These are phyloP conservation scores for Drosophila azteca DNA, from an alignment of 1,140 invertebrate genomes.

Conservation along the genomic window DNA sequence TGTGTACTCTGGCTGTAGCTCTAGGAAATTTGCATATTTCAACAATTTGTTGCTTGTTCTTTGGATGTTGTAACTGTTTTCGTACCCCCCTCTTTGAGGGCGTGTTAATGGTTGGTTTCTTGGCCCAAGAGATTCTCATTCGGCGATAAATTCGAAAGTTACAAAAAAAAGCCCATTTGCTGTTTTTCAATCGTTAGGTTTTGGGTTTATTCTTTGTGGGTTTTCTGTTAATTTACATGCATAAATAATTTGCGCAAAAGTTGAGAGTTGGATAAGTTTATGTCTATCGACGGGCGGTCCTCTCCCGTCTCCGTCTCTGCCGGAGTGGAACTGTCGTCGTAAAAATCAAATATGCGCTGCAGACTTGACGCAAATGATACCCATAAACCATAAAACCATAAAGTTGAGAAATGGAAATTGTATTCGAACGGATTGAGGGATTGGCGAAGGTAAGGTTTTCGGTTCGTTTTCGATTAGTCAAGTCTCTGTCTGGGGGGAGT, in stretches of 20 bases:
- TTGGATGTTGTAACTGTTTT: slow-evolving; percentile 44
- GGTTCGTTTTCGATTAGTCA: slow-evolving; percentile 18
- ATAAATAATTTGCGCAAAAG: slow-evolving; percentile 62
- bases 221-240: slow-evolving; percentile 64
- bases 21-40: slow-evolving; percentile 63
- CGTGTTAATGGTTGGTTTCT: slow-evolving; percentile 65
- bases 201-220: slow-evolving; percentile 22
- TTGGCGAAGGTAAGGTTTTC: slow-evolving; percentile 32
- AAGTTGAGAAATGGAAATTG: slow-evolving; percentile 42
- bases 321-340: slow-evolving; percentile 22
- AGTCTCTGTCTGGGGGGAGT: slow-evolving; percentile 38
- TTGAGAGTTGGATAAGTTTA: slow-evolving; percentile 54
- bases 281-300: slow-evolving; percentile 57
- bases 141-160: slow-evolving; percentile 65
- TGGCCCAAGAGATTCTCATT: slow-evolving; percentile 40
- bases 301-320: slow-evolving; percentile 17
- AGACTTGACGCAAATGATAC: slow-evolving; percentile 61
- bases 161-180: slow-evolving; percentile 6
- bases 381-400: slow-evolving; percentile 60
- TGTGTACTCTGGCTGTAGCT: slow-evolving; percentile 14
- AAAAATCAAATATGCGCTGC: slow-evolving; percentile 56
- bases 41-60: slow-evolving; percentile 57
- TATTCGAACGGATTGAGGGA: slow-evolving; percentile 44
- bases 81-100: slow-evolving; percentile 30
- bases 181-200: slow-evolving; percentile 23